These are phyloP conservation scores for Eulithis testata DNA, from an alignment of 2,888 invertebrate genomes.

Conservation along the genomic window DNA sequence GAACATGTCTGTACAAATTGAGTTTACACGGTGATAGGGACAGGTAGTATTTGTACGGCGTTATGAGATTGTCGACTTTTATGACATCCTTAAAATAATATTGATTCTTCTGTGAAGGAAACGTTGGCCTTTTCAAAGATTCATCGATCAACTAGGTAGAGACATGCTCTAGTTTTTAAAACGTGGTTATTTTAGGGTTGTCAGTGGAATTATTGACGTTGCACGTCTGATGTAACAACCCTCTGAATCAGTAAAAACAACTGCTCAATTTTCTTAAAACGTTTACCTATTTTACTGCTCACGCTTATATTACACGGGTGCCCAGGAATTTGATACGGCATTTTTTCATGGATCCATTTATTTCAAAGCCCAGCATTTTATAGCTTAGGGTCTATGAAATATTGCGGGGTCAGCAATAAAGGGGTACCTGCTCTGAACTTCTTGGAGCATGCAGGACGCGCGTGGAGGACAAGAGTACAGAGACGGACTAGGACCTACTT, in stretches of 20 bases:
- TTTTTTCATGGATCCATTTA: conserved; percentile 28
- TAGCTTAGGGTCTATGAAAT: conserved; percentile 29
- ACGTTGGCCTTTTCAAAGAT: too few relatives aligned
- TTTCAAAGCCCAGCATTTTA: conserved; percentile 24
- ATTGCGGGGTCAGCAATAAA: conserved; percentile 29
- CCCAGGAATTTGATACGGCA: conserved; percentile 13
- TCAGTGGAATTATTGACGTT: neutral
- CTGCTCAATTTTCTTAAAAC: conserved; percentile 4
- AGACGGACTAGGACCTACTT: too few relatives aligned
- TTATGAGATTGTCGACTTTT: conserved; percentile 7
- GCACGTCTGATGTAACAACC: neutral
- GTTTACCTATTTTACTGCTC: neutral
- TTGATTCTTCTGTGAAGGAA: too few relatives aligned
- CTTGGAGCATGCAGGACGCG: conserved; percentile 5
- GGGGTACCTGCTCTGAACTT: conserved; percentile 15
- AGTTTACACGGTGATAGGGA: conserved; percentile 16
- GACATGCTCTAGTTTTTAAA: too few relatives aligned
- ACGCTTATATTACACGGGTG: neutral
- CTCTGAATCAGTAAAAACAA: neutral
- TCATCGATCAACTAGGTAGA: too few relatives aligned
- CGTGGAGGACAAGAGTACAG: too few relatives aligned
- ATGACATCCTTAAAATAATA: neutral
- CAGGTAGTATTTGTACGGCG: conserved; percentile 8
- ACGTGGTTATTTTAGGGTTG: too few relatives aligned
- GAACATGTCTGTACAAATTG: conserved; percentile 23